These are phyloP conservation scores for Cosmia trapezina DNA, from an alignment of 2,888 invertebrate genomes.

Conservation along the genomic window DNA sequence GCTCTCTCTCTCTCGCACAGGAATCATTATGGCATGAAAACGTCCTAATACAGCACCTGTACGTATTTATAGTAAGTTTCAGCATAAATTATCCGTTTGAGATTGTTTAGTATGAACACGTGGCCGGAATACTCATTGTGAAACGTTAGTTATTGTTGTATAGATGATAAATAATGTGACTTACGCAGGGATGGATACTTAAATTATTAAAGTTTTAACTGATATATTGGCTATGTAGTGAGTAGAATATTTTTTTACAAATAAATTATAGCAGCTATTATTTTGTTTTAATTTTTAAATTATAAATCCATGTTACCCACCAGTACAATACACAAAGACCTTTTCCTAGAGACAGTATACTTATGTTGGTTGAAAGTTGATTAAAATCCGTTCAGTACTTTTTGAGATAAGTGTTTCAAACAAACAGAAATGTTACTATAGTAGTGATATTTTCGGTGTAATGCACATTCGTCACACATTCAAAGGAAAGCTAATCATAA, in stretches of 20 bases:
- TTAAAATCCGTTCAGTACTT: neutral
- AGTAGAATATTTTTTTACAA: constrained; percentile 93
- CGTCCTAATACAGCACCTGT: constrained; percentile 62
- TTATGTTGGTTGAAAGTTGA: neutral
- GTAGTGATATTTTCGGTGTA: neutral
- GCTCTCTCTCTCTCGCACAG: no score
- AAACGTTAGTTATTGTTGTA: constrained; percentile 89
- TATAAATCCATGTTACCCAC: neutral
- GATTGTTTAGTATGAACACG: constrained; percentile 78
- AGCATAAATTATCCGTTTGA: constrained; percentile 89
- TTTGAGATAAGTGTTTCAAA: neutral
- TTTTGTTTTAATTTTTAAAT: constrained; percentile 65
- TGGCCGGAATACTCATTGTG: constrained; percentile 89
- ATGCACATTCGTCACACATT: neutral
- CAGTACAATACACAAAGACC: neutral
- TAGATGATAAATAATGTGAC: constrained; percentile 91
- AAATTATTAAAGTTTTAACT: constrained; percentile 91
- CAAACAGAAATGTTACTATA: neutral
- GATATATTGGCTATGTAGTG: constrained; percentile 92
- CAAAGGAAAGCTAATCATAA: neutral
- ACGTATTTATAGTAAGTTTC: constrained; percentile 84
- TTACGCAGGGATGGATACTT: constrained; percentile 91
- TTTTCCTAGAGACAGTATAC: neutral
- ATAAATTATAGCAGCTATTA: constrained; percentile 91
- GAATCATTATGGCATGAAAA: no score